Conservation (phyloP, 1,140 invertebrate genomes). For the Rhagoletis zephyria region DNA sequence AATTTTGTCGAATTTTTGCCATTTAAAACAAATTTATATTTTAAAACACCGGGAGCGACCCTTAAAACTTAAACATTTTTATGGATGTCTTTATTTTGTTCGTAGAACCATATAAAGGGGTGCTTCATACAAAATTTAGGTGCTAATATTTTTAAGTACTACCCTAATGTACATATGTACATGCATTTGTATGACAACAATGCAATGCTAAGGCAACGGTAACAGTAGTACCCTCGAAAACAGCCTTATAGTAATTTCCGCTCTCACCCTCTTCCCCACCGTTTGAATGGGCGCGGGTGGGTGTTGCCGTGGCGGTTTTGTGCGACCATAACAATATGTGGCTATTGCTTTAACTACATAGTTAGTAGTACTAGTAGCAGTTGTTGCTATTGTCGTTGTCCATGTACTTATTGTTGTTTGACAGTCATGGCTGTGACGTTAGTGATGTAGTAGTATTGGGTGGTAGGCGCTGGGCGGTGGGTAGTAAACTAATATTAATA, state of each 20-base stretch:
- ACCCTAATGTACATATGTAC: background rate
- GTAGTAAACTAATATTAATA: background rate
- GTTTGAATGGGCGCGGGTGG: background rate
- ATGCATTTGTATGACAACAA: background rate
- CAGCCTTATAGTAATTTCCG: background rate
- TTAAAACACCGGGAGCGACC: too few species aligned
- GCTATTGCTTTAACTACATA: background rate
- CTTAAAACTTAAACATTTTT: too few species aligned
- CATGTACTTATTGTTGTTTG: background rate
- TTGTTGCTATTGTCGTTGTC: background rate
- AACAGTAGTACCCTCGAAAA: slow-evolving; percentile 27
- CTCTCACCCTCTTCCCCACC: background rate
- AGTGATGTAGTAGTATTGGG: background rate
- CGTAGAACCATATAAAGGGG: too few species aligned
- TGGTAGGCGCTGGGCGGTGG: background rate
- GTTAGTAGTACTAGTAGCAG: background rate
- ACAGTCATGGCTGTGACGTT: slow-evolving; percentile 38
- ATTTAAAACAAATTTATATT: too few species aligned
- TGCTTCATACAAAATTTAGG: too few species aligned
- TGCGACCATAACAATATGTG: background rate
- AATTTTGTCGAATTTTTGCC: too few species aligned
- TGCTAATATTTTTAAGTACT: too few species aligned
- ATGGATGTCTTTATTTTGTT: too few species aligned
- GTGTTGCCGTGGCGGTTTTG: background rate
- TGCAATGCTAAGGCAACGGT: slow-evolving; percentile 45